phyloP scores from a whole-genome alignment of 2,797 vertebrate species.

The Rhinoraja longicauda region DNA sequence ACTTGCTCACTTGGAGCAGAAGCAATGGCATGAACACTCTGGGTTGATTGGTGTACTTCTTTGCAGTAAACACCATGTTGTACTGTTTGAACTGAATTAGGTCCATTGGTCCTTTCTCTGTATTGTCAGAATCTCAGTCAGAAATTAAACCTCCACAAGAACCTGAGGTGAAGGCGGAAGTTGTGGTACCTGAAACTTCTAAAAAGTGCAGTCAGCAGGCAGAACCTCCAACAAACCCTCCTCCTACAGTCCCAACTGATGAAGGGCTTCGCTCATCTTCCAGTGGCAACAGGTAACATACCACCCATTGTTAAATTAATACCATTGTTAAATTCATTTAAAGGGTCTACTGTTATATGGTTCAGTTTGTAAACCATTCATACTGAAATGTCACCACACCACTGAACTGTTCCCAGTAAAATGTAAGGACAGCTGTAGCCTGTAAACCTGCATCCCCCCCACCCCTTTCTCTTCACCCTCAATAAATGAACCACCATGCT shows the following conservation, averaged over 20 bases:
- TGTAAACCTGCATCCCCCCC: not conserved
- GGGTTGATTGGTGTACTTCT: not conserved
- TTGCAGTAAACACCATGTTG: not conserved
- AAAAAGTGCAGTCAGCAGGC: not conserved
- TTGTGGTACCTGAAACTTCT: not conserved
- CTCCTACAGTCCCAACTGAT: not conserved
- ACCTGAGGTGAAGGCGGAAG: not conserved
- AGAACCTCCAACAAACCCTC: not conserved
- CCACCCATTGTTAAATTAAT: too few relatives aligned
- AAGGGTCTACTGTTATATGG: too few relatives aligned
- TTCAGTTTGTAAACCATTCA: not conserved
- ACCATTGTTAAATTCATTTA: too few relatives aligned
- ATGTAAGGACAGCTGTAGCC: not conserved
- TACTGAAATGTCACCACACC: not conserved
- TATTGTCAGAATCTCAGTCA: conserved; percentile 1
- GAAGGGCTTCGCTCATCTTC: not conserved
- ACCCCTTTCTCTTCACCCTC: not conserved
- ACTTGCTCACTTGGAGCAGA: not conserved
- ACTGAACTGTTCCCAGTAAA: not conserved
- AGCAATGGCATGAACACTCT: not conserved
- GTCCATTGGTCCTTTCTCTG: not conserved
- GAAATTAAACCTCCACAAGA: not conserved
- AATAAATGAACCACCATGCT: not conserved
- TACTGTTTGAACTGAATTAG: not conserved
- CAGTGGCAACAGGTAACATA: conserved; percentile 5